Percentiles rank a stretch among this genome's conserved stretches.
phyloP scores from a whole-genome alignment of 2,888 invertebrate species.

The Eurytoma californica region DNA sequence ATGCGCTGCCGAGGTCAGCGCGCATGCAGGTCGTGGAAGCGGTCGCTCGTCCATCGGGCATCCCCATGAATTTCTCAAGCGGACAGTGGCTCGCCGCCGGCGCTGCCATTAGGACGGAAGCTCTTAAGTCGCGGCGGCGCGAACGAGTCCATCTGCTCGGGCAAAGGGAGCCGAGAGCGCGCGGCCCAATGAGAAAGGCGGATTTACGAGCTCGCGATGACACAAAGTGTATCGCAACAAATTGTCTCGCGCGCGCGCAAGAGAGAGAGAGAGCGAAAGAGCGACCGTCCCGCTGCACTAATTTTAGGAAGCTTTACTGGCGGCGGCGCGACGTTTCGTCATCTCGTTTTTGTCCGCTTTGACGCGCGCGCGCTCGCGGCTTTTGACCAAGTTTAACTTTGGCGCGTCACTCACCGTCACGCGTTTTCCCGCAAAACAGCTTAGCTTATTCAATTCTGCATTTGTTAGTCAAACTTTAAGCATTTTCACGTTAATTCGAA shows the following conservation, averaged over 20 bases:
- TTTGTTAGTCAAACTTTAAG: too few relatives aligned
- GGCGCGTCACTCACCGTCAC: neutral
- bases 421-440: too few relatives aligned
- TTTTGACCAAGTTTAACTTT: slow-evolving; percentile 49
- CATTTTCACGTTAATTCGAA: neutral
- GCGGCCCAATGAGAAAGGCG: slow-evolving; percentile 41
- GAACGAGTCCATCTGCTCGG: slow-evolving; percentile 26
- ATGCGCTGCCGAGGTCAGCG: neutral
- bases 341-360: slow-evolving; percentile 36
- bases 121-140: slow-evolving; percentile 35
- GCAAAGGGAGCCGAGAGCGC: neutral
- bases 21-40: neutral
- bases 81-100: slow-evolving; percentile 23
- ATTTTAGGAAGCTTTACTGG: slow-evolving; percentile 52
- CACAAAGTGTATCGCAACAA: slow-evolving; percentile 54
- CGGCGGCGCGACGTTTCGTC: neutral
- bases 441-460: too few relatives aligned
- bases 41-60: slow-evolving; percentile 18
- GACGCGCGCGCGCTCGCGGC: neutral
- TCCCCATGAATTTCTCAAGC: slow-evolving; percentile 44
- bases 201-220: slow-evolving; percentile 54
- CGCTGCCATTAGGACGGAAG: slow-evolving; percentile 35
- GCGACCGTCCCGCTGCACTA: slow-evolving; percentile 46
- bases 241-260: slow-evolving; percentile 33
- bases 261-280: neutral